A percentile compares a stretch with the other conserved stretches of the same genome.
Conservation (phyloP, 2,113 vertebrate species). For the Podarcis cretensis region DNA sequence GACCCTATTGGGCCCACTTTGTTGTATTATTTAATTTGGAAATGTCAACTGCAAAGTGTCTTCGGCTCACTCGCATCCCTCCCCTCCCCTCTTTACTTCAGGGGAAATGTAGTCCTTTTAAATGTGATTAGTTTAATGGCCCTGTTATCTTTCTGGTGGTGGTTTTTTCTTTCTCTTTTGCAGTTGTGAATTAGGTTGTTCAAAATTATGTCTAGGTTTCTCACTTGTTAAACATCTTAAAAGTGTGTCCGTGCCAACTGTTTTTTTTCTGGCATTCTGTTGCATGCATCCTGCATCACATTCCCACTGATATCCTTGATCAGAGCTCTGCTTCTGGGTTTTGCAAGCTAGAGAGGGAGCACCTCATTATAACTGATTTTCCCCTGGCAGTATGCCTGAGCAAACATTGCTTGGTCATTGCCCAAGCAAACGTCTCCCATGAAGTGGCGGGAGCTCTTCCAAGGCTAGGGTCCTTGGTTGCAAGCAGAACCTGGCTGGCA, state of each 20-base stretch:
- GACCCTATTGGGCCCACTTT: too few relatives aligned
- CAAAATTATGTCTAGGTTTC: background rate
- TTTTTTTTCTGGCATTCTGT: background rate
- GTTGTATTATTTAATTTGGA: too few relatives aligned
- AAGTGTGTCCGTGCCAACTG: background rate
- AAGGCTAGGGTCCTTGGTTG: background rate
- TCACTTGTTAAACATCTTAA: background rate
- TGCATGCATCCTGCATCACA: background rate
- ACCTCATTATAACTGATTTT: background rate
- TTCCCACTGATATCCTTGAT: background rate
- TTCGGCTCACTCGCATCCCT: background rate
- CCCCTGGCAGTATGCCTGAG: background rate
- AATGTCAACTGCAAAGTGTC: background rate
- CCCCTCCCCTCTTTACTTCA: background rate
- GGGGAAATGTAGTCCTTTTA: background rate
- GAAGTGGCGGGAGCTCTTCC: background rate
- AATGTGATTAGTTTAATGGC: background rate
- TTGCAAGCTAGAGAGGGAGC: background rate
- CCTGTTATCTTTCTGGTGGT: background rate
- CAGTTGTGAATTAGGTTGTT: background rate
- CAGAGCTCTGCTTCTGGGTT: background rate
- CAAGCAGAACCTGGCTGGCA: slow-evolving; percentile 29
- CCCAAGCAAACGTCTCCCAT: background rate
- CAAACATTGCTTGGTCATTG: background rate
- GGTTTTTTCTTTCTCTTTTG: background rate